Percentiles rank a stretch among this genome's conserved stretches.
Evolutionary conservation across 2,888 invertebrate genomes (phyloP).

Genomic region (Stenotaenia linearis): DNA sequence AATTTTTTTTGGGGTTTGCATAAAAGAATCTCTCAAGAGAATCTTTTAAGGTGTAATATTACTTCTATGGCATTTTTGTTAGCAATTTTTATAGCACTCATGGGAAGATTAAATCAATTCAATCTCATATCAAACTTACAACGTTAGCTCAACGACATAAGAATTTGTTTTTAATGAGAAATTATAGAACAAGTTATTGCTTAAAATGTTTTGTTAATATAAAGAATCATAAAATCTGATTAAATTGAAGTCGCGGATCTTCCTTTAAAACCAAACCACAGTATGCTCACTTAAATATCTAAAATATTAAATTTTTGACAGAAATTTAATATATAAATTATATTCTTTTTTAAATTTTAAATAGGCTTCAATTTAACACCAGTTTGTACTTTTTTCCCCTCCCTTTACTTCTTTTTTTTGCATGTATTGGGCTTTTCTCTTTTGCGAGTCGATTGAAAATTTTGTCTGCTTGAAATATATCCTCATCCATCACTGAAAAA

Average conservation of each 20-base stretch:
- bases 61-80: background rate
- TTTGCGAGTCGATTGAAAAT: conserved; percentile 14
- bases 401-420: background rate
- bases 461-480: conserved; percentile 13
- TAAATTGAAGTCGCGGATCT: no score
- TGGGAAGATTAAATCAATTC: background rate
- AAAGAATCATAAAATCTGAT: no score
- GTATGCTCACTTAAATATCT: no score
- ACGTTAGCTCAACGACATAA: background rate
- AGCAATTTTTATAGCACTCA: background rate
- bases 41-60: background rate
- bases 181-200: background rate
- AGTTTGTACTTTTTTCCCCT: background rate
- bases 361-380: background rate
- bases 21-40: no score
- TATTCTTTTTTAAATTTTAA: background rate
- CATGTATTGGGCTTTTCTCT: conserved; percentile 3
- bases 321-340: background rate
- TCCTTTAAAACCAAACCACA: no score
- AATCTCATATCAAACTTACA: background rate
- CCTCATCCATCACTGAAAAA: conserved; percentile 11
- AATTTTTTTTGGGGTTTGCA: background rate
- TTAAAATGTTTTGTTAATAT: background rate
- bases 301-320: no score
- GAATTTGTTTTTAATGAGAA: background rate